Evolutionary conservation across 2,113 vertebrate genomes (phyloP), one percentile per base, ranked within the genome.

Genomic region (Eulemur rufifrons): DNA sequence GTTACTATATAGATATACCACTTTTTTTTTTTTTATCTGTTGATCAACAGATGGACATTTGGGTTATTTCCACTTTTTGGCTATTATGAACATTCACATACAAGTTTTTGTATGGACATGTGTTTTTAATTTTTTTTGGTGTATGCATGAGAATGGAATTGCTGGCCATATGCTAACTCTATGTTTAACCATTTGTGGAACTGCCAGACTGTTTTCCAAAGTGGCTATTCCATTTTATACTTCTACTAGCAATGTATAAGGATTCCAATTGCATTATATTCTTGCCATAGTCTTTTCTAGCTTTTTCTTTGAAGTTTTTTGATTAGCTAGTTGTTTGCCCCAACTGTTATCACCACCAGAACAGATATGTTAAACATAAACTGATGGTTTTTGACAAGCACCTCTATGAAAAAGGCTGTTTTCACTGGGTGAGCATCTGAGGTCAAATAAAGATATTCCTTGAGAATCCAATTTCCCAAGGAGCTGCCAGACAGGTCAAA

Each of bases 311-410:
- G 42, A 64, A 61, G 42, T 59, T 68, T 56, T 78, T 89, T 83
- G 12, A 63, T 93, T 95, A 86, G 15, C 34, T 92, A 89, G 56
- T 42, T 93, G 6, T 52, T 95, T 73, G 12, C 20, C 56, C 80
- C 37, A 59, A 25, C 17, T 64, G 23, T 76, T 64, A 37, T 27
- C 6, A 42, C 3, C 61, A 80, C n/a, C 42, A 80, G 56, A 45
- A 68, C 12, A 32, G 42, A 29, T 20, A 45, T 94, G 32, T 86
- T 69, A 80, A 71, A 61, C 54, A 54, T 18, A 92, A 56, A 42
- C 69, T 83, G 84, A 82, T 80, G 81, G 61, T 56, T 91, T 94
- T 90, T 92, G 88, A 80, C 80, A 90, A 71, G 59, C 13, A 14
- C 14, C 6, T 21, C n/a, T 10, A 20, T 34, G 6, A 27, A 54